Evolutionary conservation across 1,140 invertebrate genomes (phyloP), one percentile per base, ranked within the genome.

Genomic region (Hylaeus anthracinus): DNA sequence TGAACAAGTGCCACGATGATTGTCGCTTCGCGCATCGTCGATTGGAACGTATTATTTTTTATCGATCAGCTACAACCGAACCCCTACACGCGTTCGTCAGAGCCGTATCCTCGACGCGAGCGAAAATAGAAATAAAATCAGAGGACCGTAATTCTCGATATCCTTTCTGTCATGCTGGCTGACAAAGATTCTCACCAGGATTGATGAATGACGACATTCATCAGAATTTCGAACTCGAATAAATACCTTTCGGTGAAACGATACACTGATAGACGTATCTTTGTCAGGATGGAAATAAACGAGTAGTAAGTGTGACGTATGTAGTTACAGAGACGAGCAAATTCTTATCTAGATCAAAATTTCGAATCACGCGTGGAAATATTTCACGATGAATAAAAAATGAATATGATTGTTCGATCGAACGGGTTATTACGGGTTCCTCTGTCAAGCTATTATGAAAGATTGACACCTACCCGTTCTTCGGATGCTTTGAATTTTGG

Each of bases 11-110:
- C 56, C 48, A 15, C 43, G 61, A 84, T 66, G 41, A 85, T 72
- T 15, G 51, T 51, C 51, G 66, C 55, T 79, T 79, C 71, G 76
- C 51, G 63, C 55, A 41, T 61, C 58, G n/a, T 10, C 66, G 60
- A 71, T 70, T 65, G 70, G 72, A 79, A 83, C n/a, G 56, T 72
- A 74, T 75, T 85, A 75, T 78, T 70, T 69, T 66, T 83, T 45
- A 69, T 48, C 71, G 78, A 65, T 12, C 72, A 4, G 5, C 48
- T 12, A 3, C 51, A 39, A 45, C 14, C 43, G 56, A 74, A 58
- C 74, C 72, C 39, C 10, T 39, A 15, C 4, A 51, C 51, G 41
- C 45, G 51, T 48, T 12, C 41, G 63, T 58, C n/a, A 45, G 8
- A 43, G 60, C 53, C 63, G 74, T 26, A 43, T 61, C 10, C 63